phyloP scores from a whole-genome alignment of 2,113 vertebrate species.

The Hyla sarda region DNA sequence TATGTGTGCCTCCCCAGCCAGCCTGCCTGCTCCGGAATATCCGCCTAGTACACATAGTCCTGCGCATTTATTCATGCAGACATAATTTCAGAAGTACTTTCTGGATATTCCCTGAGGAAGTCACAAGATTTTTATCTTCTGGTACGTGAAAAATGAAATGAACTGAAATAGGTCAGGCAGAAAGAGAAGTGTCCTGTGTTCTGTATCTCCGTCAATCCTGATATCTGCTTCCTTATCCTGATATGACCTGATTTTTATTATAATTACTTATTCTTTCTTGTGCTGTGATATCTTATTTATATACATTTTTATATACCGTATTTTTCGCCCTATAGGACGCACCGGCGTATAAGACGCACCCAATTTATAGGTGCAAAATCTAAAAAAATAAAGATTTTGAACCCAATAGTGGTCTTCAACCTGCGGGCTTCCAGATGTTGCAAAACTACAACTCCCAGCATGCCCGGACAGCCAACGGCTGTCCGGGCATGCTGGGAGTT shows the following conservation, averaged over 20 bases:
- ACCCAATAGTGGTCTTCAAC: too few species aligned
- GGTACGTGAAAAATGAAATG: conserved; percentile 53
- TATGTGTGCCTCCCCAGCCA: neutral
- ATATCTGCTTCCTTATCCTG: conserved; percentile 28
- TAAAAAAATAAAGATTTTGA: too few species aligned
- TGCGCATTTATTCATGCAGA: conserved; percentile 48
- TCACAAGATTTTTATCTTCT: conserved; percentile 58
- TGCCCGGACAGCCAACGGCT: too few species aligned
- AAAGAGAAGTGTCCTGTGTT: conserved; percentile 41
- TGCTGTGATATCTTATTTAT: neutral
- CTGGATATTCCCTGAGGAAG: conserved; percentile 53
- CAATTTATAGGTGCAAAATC: too few species aligned
- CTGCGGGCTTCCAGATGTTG: too few species aligned
- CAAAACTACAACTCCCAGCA: too few species aligned
- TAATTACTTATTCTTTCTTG: neutral
- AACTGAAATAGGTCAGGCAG: conserved; percentile 56
- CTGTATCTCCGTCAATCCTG: conserved; percentile 36
- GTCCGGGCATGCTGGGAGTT: too few species aligned
- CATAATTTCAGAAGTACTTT: conserved; percentile 56
- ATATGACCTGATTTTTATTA: conserved; percentile 25
- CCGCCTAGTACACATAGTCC: conserved; percentile 3
- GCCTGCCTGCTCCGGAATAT: neutral
- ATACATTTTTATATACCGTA: neutral
- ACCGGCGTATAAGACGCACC: too few species aligned
- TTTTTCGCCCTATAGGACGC: too few species aligned